phyloP scores from a whole-genome alignment of 2,888 invertebrate genomes.

The Eristalis tenax region DNA sequence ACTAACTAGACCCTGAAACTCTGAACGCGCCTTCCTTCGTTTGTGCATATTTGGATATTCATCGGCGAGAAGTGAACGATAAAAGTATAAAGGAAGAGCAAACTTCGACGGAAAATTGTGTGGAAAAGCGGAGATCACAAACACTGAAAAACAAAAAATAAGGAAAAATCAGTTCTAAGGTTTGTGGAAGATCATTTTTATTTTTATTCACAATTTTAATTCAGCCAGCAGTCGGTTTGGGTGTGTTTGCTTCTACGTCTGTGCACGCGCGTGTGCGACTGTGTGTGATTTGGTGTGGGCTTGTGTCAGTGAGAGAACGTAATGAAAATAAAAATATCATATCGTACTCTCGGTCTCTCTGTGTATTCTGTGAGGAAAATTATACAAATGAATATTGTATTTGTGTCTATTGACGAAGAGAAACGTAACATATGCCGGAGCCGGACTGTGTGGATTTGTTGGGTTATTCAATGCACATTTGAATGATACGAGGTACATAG shows the following conservation, averaged over 20 bases:
- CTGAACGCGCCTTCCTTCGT: conserved; percentile 9
- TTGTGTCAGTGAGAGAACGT: conserved; percentile 29
- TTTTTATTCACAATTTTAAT: conserved; percentile 56
- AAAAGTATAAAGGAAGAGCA: background rate
- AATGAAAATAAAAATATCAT: conserved; percentile 37
- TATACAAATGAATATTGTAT: conserved; percentile 24
- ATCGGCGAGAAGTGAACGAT: conserved; percentile 45
- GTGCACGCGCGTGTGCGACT: background rate
- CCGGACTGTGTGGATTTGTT: conserved; percentile 37
- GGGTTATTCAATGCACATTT: conserved; percentile 27
- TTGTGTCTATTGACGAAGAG: conserved; percentile 42
- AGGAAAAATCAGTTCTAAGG: conserved; percentile 51
- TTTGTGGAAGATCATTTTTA: conserved; percentile 70
- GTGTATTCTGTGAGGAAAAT: background rate
- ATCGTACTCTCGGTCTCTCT: conserved; percentile 11
- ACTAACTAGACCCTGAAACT: background rate
- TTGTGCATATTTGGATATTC: conserved; percentile 61
- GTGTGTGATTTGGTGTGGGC: background rate
- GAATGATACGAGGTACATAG: conserved; percentile 6
- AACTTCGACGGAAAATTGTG: conserved; percentile 24
- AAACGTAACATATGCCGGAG: conserved; percentile 41
- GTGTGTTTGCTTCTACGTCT: background rate
- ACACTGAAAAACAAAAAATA: background rate
- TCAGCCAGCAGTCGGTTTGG: background rate
- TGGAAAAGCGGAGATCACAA: conserved; percentile 46